Base-by-base conservation (phyloP, 2,888 invertebrate species). In the Drosophila buzzatii region DNA sequence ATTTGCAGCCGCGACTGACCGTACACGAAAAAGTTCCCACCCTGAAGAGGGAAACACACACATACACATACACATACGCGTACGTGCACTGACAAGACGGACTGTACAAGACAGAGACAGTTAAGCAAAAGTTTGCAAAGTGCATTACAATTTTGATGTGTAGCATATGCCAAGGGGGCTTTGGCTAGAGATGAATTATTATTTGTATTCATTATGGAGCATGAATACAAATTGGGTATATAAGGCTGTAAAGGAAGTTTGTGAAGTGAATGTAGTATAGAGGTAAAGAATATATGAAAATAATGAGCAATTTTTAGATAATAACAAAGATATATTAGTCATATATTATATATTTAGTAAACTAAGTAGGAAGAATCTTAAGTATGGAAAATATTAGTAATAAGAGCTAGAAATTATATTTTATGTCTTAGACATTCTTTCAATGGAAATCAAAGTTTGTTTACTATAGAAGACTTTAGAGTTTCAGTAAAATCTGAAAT, bases 1-100 rank as follows among this genome's bases (percentile, higher is more conserved):
- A 90, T 91, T 90, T 90, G 89, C 86, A 86, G 85, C 72, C 79
- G 65, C 47, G 70, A 65, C 33, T 55, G 55, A 55, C 55, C 55
- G 55, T 55, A 37, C 18, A 51, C 55, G n/a, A 18, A 41, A 20
- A 55, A 37, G 35, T 53, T 23, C 23, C 23, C 53, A 23, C 62
- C 75, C 31, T 12, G 49, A 51, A 20, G 35, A n/a, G 51, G 20
- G 18, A 18, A 44, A 37, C 31, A 39, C 23, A 14, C 33, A 55
- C 23, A 23, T 23, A 23, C 33, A 55, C 23, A 23, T 23, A 23
- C 23, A 14, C 33, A 55, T 52, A 70, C 55, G 55, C 37, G 52
- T 45, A 68, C 42, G 57, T 35, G 8, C 6, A 58, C 76, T 76
- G 76, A 60, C 70, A 77, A 65, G 65, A 65, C 65, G 41, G 27